Evolutionary conservation across 2,797 vertebrate genomes (phyloP).

Genomic region (Australoheros facetus): DNA sequence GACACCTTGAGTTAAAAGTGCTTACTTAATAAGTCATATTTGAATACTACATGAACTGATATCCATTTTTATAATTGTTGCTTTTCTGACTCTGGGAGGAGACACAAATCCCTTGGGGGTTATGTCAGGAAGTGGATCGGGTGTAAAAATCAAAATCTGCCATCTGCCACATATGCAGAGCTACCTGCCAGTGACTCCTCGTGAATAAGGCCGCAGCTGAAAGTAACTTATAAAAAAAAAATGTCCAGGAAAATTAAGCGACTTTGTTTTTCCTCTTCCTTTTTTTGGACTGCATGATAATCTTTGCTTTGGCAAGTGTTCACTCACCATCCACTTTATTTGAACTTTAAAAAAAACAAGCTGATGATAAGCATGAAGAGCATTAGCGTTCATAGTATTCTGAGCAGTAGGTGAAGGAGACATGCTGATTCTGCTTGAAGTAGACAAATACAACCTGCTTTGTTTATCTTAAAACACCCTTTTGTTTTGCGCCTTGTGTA

Average conservation of each 20-base stretch:
- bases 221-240: background rate
- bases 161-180: background rate
- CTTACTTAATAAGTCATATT: background rate
- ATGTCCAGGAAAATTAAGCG: too few species aligned
- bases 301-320: background rate
- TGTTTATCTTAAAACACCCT: slow-evolving; percentile 25
- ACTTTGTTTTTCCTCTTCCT: background rate
- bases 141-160: background rate
- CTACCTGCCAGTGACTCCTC: background rate
- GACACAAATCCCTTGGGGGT: background rate
- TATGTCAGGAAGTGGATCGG: background rate
- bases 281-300: background rate
- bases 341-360: background rate
- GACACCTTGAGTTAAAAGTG: background rate
- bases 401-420: slow-evolving; percentile 9
- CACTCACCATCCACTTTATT: background rate
- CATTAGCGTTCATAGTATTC: background rate
- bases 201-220: background rate
- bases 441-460: slow-evolving; percentile 10
- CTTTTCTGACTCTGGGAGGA: background rate
- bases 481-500: background rate
- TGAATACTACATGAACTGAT: background rate
- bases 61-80: background rate
- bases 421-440: slow-evolving; percentile 2
- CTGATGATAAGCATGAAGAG: slow-evolving; percentile 7